Conservation (phyloP, 1,140 invertebrate genomes). For the Anastrepha obliqua region DNA sequence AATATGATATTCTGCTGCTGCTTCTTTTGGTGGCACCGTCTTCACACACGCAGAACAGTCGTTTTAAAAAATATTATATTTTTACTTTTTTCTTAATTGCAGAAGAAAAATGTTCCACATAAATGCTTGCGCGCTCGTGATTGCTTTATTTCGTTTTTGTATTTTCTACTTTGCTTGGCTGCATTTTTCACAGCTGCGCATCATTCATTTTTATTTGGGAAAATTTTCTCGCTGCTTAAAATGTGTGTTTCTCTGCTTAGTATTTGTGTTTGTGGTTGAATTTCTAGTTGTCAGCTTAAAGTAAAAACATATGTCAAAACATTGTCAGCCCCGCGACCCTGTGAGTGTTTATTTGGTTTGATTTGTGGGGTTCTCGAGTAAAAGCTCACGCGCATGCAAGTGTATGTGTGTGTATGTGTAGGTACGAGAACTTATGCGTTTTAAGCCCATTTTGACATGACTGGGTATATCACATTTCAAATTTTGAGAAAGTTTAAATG, state of each 20-base stretch:
- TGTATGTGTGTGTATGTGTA: background rate
- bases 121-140: background rate
- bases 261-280: conserved; percentile 36
- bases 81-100: background rate
- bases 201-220: background rate
- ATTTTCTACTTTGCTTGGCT: background rate
- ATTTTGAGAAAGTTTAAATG: conserved; percentile 24
- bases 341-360: conserved; percentile 2
- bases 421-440: background rate
- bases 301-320: conserved; percentile 33
- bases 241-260: conserved; percentile 5
- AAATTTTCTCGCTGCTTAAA: background rate
- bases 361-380: background rate
- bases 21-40: background rate
- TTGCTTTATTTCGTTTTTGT: background rate
- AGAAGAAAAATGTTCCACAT: background rate
- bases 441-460: background rate
- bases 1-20: conserved; percentile 8
- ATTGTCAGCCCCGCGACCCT: background rate
- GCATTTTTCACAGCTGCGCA: background rate
- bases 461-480: background rate
- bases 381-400: background rate
- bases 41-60: background rate
- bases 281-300: conserved; percentile 44
- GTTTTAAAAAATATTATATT: background rate